Conservation (phyloP, 2,113 vertebrate species). For the Bambusicola thoracicus region DNA sequence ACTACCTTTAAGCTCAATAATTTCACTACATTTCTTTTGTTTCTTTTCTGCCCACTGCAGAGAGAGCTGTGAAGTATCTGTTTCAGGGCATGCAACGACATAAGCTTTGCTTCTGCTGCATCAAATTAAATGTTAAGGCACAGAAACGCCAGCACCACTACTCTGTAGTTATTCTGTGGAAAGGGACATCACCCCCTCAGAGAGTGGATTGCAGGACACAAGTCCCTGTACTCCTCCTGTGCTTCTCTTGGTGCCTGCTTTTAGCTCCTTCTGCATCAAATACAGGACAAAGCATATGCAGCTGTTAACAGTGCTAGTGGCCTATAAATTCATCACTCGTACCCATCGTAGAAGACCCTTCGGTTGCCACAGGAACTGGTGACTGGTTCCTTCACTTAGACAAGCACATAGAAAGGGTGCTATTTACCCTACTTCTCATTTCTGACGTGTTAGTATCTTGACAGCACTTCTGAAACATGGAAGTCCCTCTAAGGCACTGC, state of each 20-base stretch:
- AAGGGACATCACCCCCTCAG: fast-evolving
- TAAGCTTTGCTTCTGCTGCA: background rate
- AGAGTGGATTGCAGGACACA: background rate
- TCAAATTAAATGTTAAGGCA: too few species aligned
- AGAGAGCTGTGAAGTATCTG: background rate
- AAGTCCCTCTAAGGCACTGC: background rate
- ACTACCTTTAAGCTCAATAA: fast-evolving
- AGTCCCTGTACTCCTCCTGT: background rate
- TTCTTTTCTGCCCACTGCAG: background rate
- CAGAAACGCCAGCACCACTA: background rate
- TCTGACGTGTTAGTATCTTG: fast-evolving
- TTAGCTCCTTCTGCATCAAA: fast-evolving
- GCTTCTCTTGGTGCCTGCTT: background rate
- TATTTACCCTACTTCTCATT: background rate
- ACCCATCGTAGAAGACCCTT: fast-evolving
- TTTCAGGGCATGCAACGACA: background rate
- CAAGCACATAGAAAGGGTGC: fast-evolving
- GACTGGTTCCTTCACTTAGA: background rate
- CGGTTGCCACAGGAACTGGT: fast-evolving
- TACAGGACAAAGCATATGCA: fast-evolving
- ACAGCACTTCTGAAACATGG: fast-evolving
- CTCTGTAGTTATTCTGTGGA: fast-evolving
- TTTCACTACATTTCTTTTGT: background rate
- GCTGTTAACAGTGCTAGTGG: too few species aligned
- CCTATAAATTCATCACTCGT: too few species aligned